Conservation (phyloP, 2,888 invertebrate species). For the Macrosiphum euphorbiae region DNA sequence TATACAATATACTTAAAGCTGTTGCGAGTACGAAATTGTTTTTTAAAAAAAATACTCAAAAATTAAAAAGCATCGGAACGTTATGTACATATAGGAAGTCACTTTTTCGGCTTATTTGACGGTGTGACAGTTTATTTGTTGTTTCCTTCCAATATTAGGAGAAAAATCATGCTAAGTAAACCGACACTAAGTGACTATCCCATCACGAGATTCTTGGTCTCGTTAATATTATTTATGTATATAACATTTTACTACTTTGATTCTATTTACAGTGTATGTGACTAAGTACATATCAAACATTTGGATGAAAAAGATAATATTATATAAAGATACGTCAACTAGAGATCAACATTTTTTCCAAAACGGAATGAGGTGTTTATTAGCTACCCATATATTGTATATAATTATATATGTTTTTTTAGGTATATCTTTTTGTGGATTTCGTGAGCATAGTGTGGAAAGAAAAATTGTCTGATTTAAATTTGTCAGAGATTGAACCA, state of each 20-base stretch:
- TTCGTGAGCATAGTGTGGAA: not conserved
- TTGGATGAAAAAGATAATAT: not conserved
- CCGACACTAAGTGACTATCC: slow-evolving; percentile 21
- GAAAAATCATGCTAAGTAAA: slow-evolving; percentile 33
- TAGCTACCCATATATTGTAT: not conserved
- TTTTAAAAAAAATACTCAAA: not conserved
- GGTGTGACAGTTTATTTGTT: slow-evolving; percentile 31
- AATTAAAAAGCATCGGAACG: not conserved
- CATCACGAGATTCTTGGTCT: not conserved
- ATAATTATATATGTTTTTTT: not conserved
- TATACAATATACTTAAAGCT: not conserved
- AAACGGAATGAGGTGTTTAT: not conserved
- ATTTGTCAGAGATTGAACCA: not conserved
- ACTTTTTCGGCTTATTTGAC: slow-evolving; percentile 50
- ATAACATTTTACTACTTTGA: slow-evolving; percentile 21
- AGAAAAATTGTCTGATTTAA: not conserved
- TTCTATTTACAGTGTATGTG: slow-evolving; percentile 27
- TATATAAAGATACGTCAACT: not conserved
- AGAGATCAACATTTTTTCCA: not conserved
- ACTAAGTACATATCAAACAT: not conserved
- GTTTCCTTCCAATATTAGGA: slow-evolving; percentile 18
- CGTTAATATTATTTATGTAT: not conserved
- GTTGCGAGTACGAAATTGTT: not conserved
- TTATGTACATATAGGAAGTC: slow-evolving; percentile 37
- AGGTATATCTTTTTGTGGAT: not conserved